Percentiles rank a stretch among this genome's conserved stretches.
Evolutionary conservation across 2,888 invertebrate genomes (phyloP).

Genomic region (Trachelus troglodyta): DNA sequence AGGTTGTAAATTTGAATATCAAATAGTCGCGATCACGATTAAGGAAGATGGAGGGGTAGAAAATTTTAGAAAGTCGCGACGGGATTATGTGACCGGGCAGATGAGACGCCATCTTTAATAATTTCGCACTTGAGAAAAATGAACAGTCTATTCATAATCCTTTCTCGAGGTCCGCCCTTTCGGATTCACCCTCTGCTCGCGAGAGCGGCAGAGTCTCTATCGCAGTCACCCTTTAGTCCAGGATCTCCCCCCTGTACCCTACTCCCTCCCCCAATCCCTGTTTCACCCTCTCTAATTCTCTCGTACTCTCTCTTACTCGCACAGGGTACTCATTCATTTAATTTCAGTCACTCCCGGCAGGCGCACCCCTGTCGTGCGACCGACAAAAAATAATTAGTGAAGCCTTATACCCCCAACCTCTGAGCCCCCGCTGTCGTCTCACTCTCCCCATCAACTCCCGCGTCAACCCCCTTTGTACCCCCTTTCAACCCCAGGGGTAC

Average conservation of each 20-base stretch:
- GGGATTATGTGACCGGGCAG: neutral
- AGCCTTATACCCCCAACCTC: conserved; percentile 55
- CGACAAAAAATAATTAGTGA: conserved; percentile 67
- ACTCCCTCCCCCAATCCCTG: conserved; percentile 5
- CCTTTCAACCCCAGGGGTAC: conserved; percentile 56
- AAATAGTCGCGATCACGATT: neutral
- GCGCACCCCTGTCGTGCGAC: conserved; percentile 63
- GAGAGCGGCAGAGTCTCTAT: conserved; percentile 13
- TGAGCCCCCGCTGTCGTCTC: conserved; percentile 22
- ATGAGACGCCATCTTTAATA: conserved; percentile 40
- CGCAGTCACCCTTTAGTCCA: conserved; percentile 5
- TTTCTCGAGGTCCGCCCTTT: conserved; percentile 29
- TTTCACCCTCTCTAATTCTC: conserved; percentile 12
- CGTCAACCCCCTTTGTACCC: conserved; percentile 32
- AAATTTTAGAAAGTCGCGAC: neutral
- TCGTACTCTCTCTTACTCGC: conserved; percentile 25
- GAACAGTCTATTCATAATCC: conserved; percentile 50
- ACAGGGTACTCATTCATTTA: conserved; percentile 61
- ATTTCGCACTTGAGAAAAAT: conserved; percentile 43
- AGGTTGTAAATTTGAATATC: neutral
- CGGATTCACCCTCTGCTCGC: conserved; percentile 21
- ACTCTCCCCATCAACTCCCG: conserved; percentile 26
- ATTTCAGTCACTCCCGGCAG: conserved; percentile 62
- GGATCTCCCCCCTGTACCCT: neutral
- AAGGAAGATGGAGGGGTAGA: neutral